Evolutionary conservation across 2,797 vertebrate genomes (phyloP).

Genomic region (Micromesistius poutassou): DNA sequence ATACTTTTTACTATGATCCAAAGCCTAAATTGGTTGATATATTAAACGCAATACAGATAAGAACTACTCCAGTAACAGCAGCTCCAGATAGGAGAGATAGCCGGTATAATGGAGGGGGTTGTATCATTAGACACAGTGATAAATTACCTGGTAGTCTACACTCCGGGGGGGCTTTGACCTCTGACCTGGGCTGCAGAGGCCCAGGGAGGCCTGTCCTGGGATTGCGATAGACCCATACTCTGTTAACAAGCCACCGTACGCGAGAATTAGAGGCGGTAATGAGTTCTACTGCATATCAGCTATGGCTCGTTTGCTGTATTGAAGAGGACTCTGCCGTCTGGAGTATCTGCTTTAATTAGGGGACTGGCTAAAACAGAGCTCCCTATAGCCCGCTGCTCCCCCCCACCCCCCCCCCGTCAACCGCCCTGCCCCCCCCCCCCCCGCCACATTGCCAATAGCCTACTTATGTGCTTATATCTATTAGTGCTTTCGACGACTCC

Average conservation of each 20-base stretch:
- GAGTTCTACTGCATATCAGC: slow-evolving; percentile 92
- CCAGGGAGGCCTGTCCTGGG: slow-evolving; percentile 24
- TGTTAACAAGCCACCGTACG: slow-evolving; percentile 77
- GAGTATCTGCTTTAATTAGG: slow-evolving; percentile 88
- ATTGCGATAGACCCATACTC: slow-evolving; percentile 32
- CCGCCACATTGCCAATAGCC: slow-evolving; percentile 52
- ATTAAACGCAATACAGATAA: background rate
- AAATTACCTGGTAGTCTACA: slow-evolving; percentile 9
- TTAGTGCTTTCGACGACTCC: slow-evolving; percentile 44
- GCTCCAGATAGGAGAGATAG: background rate
- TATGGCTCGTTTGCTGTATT: slow-evolving; percentile 86
- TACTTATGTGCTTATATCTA: slow-evolving; percentile 44
- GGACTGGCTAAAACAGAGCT: slow-evolving; percentile 80
- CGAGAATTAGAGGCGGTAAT: slow-evolving; percentile 86
- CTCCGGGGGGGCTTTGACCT: slow-evolving; percentile 12
- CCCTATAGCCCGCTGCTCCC: slow-evolving; percentile 68
- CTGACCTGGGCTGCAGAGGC: slow-evolving; percentile 23
- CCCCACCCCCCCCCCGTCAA: too few species aligned
- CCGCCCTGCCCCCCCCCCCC: background rate
- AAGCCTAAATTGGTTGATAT: background rate
- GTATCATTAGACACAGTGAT: background rate
- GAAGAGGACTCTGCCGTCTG: slow-evolving; percentile 63
- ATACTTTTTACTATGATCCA: background rate
- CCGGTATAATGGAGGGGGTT: background rate
- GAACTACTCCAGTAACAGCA: background rate